Percentiles rank a stretch among this genome's conserved stretches.
Evolutionary conservation across 2,113 vertebrate species (phyloP).

Genomic region (Falcunculus frontatus): DNA sequence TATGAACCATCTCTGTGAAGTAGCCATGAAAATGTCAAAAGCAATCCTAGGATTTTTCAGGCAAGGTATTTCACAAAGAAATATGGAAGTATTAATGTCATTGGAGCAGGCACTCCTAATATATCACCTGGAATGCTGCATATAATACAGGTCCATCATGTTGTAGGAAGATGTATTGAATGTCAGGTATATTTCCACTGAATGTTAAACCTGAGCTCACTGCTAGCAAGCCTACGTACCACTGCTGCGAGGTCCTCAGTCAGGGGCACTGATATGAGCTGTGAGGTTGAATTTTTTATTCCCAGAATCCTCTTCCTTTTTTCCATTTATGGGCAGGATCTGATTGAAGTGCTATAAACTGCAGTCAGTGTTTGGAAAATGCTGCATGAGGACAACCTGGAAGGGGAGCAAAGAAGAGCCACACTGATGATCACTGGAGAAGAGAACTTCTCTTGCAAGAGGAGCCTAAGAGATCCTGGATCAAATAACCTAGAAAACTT

Average conservation of each 20-base stretch:
- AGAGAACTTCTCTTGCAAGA: background rate
- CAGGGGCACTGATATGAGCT: background rate
- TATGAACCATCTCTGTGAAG: conserved; percentile 40
- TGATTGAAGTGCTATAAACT: background rate
- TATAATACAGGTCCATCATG: conserved; percentile 36
- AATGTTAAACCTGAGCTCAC: conserved; percentile 16
- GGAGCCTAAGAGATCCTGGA: background rate
- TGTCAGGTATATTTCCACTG: conserved; percentile 12
- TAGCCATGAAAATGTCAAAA: conserved; percentile 67
- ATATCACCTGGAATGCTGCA: conserved; percentile 46
- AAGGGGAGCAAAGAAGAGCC: background rate
- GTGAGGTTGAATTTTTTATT: background rate
- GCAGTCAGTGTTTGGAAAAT: background rate
- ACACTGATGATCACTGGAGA: background rate
- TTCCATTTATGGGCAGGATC: background rate
- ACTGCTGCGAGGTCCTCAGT: background rate
- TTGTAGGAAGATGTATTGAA: conserved; percentile 43
- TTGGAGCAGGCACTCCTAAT: conserved; percentile 46
- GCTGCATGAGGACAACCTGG: background rate
- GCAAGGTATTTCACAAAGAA: conserved; percentile 54
- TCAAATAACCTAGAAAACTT: background rate
- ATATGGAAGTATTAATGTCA: conserved; percentile 65
- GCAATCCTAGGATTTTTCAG: conserved; percentile 56
- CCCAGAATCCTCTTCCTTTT: background rate
- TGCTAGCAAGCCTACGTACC: background rate